Base-by-base conservation (phyloP, 92 coral and sea anemone genomes). In the Umimayanthus kanabou region DNA sequence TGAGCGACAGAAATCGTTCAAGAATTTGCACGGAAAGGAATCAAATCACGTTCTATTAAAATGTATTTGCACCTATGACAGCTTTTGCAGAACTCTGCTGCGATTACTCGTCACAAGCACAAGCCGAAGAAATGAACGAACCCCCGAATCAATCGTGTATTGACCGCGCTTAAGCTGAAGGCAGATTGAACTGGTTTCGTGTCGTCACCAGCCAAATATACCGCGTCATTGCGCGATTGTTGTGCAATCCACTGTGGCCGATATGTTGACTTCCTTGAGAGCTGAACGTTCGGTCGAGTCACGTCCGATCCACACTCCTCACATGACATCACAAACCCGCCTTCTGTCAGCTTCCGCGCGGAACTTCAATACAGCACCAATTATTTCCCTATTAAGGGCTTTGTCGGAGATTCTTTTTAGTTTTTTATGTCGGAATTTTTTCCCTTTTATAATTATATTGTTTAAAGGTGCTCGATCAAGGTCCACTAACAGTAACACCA, bases 1-100 rank as follows among this genome's bases (percentile, higher is more conserved):
- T 73, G 88, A 91, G 86, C 89, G 89, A 93, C 65, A 88, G 76
- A 88, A 85, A 88, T 84, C 77, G 73, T 64, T 74, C 73, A 69
- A 72, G 85, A 87, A 87, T 89, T 91, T 76, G 82, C 86, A 69
- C 79, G 82, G 50, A 42, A 78, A 37, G 18, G 10, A 15, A 6
- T 53, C 15, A 14, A 39, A 81, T 64, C 57, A 37, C 18, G 58
- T 47, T 81, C 22, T 42, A 23, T 65, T 57, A 25, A 20, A 47
- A 37, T 42, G 25, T 7, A 30, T 65, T 40, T 11, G 2, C 42
- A 39, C 42, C 5, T 42, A 25, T 33, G 28, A 4, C 45, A 29
- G 23, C 4, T 5, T 72, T 7, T 15, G 9, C 29, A 29, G 58
- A 22, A 16, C 58, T 26, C 28, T 67, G 3, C 61, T 33, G 25